Evolutionary conservation across 2,888 invertebrate species (phyloP), one percentile per base, ranked within the genome.

Genomic region (Eristalis arbustorum): DNA sequence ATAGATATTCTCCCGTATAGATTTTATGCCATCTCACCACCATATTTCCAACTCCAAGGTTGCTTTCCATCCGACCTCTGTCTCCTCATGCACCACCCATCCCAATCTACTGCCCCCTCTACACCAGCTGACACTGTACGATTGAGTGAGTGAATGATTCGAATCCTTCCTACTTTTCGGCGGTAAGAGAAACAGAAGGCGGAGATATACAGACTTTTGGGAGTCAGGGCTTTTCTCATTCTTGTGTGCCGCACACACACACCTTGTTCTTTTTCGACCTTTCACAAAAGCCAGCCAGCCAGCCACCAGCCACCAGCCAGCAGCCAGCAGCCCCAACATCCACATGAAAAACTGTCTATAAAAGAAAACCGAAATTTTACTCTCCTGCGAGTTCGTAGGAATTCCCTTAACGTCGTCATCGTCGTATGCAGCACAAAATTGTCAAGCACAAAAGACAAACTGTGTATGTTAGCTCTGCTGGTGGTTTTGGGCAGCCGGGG

Each of bases 1-100:
- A 83, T 87, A 87, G 83, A 79, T 83, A 83, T 83, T 79, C 71
- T 73, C 73, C 63, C 75, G 79, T 83, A 87, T 87, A 87, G 83
- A 83, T 87, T 83, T 82, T 87, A 78, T 83, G 72, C 83, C 59
- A 59, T 59, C 59, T 25, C 77, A 69, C 77, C 74, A 81, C 68
- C 85, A 85, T 66, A 78, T 74, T 42, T 68, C 63, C 77, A 71
- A 79, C 83, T 73, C 85, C 82, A 87, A 87, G 87, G 87, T 78
- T 87, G 78, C 57, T 59, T 75, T 74, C 78, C 61, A 83, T 69
- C 64, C 67, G 25, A 28, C 68, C 31, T 34, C 40, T 3, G 25
- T 42, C 23, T 13, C 18, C 71, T 18, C 49, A 49, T 49, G 42
- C 56, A 22, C 22, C 28, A 37, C 63, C 22, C 69, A 68, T 23